Conservation (phyloP, 2,797 vertebrate genomes). For the Sus cebifrons region DNA sequence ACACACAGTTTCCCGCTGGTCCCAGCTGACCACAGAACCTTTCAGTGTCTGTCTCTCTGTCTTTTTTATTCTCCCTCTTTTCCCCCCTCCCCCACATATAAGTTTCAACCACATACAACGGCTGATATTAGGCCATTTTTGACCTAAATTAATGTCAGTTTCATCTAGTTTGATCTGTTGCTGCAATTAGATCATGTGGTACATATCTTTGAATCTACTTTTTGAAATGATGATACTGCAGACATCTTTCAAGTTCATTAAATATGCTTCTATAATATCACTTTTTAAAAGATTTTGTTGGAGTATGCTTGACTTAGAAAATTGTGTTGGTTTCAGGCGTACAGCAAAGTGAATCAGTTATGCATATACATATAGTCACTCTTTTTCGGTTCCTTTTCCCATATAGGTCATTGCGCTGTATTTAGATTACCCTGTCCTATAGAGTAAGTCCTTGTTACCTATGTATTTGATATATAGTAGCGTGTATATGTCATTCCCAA, state of each 20-base stretch:
- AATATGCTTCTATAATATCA: conserved; percentile 34
- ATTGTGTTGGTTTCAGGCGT: too few species aligned
- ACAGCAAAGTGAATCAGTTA: too few species aligned
- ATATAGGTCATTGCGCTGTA: too few species aligned
- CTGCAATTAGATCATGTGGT: conserved; percentile 50
- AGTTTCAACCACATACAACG: background rate
- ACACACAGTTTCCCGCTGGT: background rate
- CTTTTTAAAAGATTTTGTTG: conserved; percentile 26
- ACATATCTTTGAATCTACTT: conserved; percentile 39
- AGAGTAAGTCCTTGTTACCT: too few species aligned
- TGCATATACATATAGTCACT: too few species aligned
- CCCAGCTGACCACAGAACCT: background rate
- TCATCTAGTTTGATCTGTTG: conserved; percentile 16
- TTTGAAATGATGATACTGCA: conserved; percentile 44
- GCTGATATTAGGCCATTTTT: background rate
- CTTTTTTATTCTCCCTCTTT: background rate
- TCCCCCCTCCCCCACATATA: background rate
- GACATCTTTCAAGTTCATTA: conserved; percentile 62
- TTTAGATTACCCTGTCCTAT: too few species aligned
- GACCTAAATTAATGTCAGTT: conserved; percentile 44
- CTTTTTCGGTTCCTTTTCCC: too few species aligned
- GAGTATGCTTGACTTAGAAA: too few species aligned
- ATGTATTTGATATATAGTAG: too few species aligned
- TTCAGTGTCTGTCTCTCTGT: background rate
- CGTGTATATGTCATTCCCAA: too few species aligned